Percentiles rank a stretch among this genome's conserved stretches.
phyloP scores from a whole-genome alignment of 2,113 vertebrate species.

The Eublepharis macularius region DNA sequence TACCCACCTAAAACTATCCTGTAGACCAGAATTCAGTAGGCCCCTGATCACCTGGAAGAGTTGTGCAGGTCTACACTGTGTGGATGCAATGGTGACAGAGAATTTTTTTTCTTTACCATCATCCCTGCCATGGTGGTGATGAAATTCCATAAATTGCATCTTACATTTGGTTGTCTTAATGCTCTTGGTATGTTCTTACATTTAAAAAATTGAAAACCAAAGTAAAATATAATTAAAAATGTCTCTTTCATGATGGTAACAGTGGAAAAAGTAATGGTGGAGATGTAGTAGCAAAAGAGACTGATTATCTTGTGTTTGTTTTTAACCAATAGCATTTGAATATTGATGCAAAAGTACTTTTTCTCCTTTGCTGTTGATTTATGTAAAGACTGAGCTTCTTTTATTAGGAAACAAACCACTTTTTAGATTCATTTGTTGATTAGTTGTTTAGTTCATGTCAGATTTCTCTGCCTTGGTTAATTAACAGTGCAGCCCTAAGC shows the following conservation, averaged over 20 bases:
- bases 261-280: background rate
- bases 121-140: no score
- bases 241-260: background rate
- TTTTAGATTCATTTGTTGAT: background rate
- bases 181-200: no score
- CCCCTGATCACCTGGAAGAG: no score
- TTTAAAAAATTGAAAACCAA: no score
- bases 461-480: constrained; percentile 1
- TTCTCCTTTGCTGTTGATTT: background rate
- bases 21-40: no score
- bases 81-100: no score
- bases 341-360: background rate
- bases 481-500: no score
- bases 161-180: no score
- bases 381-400: background rate
- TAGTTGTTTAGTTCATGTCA: background rate
- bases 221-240: background rate
- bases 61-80: no score
- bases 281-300: background rate
- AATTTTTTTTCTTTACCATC: no score
- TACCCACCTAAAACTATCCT: no score
- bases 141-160: no score
- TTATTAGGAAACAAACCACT: background rate
- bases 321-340: background rate
- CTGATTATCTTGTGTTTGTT: background rate